Conservation (phyloP, 2,888 invertebrate species). For the Sycophila texana region DNA sequence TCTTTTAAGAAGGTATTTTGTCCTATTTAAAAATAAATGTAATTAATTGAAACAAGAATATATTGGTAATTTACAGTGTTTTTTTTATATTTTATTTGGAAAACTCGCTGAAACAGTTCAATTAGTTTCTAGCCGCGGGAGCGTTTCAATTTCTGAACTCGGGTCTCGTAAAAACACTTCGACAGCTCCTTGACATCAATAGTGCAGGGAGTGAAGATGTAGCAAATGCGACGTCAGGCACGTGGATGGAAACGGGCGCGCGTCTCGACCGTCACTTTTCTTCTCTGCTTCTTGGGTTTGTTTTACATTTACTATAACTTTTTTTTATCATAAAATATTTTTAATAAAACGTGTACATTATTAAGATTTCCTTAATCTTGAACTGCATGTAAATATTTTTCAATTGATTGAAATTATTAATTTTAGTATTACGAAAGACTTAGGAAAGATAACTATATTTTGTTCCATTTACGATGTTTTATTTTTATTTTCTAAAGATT, state of each 20-base stretch:
- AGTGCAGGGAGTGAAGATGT: slow-evolving; percentile 27
- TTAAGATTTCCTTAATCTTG: no score
- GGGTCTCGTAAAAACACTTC: slow-evolving; percentile 40
- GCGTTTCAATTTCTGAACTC: slow-evolving; percentile 23
- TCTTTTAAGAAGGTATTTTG: no score
- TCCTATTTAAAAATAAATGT: no score
- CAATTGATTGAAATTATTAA: no score
- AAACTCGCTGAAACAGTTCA: slow-evolving; percentile 32
- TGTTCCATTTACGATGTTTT: no score
- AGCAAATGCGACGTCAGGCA: slow-evolving; percentile 3
- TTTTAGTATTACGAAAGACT: no score
- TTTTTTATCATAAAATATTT: no score
- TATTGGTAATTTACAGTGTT: background rate
- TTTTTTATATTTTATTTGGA: slow-evolving; percentile 9
- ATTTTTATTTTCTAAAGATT: no score
- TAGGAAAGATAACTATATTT: no score
- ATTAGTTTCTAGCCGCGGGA: slow-evolving; percentile 16
- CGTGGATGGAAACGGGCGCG: slow-evolving; percentile 13
- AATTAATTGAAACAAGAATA: background rate
- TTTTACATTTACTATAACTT: background rate
- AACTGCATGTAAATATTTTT: no score
- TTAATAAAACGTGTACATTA: no score
- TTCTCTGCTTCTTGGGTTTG: background rate
- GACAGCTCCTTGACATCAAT: slow-evolving; percentile 49
- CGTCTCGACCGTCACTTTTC: background rate